These are phyloP conservation scores for Buceros bicornis DNA, from an alignment of 2,797 vertebrate genomes.

Conservation along the genomic window DNA sequence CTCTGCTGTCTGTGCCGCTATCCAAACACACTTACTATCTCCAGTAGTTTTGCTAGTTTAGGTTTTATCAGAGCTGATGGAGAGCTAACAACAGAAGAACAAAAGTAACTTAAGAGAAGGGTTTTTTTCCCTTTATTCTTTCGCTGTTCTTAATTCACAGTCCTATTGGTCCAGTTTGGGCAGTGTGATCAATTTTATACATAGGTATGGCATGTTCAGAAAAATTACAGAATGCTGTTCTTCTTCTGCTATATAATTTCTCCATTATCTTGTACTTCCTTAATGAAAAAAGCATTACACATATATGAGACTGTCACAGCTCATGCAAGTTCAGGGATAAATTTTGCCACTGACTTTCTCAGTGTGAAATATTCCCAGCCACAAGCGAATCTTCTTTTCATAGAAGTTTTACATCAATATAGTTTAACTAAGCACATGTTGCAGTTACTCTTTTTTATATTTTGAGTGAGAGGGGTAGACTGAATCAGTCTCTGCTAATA, in stretches of 20 bases:
- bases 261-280: conserved; percentile 14
- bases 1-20: neutral
- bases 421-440: neutral
- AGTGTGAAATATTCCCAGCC: neutral
- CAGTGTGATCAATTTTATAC: neutral
- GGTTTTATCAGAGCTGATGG: neutral
- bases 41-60: neutral
- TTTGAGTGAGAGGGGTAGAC: neutral
- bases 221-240: neutral
- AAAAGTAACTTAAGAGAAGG: neutral
- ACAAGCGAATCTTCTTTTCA: neutral
- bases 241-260: neutral
- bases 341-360: neutral
- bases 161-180: neutral
- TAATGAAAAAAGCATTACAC: neutral
- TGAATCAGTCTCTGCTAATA: neutral
- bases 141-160: neutral
- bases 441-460: neutral
- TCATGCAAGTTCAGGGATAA: neutral
- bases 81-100: neutral
- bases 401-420: neutral
- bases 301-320: neutral
- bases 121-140: neutral
- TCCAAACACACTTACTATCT: neutral
- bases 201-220: neutral